A percentile compares a stretch with the other conserved stretches of the same genome.
Conservation (phyloP, 1,140 invertebrate species). For the Bombus soroeensis region DNA sequence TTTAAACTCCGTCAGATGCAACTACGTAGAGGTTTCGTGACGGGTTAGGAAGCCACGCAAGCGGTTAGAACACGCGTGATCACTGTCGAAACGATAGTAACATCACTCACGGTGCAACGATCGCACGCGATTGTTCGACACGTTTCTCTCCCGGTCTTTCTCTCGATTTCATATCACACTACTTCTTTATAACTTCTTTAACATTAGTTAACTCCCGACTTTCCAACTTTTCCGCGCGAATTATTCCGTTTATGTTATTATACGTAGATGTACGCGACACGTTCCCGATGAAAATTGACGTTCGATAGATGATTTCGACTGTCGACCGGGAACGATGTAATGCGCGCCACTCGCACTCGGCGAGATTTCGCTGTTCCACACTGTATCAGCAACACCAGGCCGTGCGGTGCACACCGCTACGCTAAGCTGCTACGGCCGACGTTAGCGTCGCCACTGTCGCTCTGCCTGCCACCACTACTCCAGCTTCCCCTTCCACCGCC, state of each 20-base stretch:
- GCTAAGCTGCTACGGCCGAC: constrained; percentile 57
- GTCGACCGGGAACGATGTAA: constrained; percentile 39
- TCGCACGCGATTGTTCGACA: constrained; percentile 5
- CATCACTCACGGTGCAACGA: not conserved
- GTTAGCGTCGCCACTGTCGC: constrained; percentile 60
- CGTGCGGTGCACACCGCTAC: constrained; percentile 56
- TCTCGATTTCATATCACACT: too few relatives aligned
- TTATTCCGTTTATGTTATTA: not conserved
- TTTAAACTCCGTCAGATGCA: not conserved
- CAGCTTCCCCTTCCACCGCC: constrained; percentile 16
- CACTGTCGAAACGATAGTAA: not conserved
- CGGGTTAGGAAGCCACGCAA: not conserved
- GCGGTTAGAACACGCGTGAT: not conserved
- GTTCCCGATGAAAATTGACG: not conserved
- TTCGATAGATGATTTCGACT: constrained; percentile 33
- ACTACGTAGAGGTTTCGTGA: not conserved
- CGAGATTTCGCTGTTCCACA: constrained; percentile 64
- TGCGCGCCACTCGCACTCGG: constrained; percentile 64
- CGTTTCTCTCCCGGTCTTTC: not conserved
- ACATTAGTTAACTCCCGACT: not conserved
- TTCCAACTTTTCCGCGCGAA: constrained; percentile 31
- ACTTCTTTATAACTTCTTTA: not conserved
- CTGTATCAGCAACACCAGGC: constrained; percentile 62
- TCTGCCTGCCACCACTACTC: constrained; percentile 36
- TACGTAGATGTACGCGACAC: not conserved